A percentile compares a stretch with the other conserved stretches of the same genome.
phyloP scores from a whole-genome alignment of 2,888 invertebrate species.

The Lochmaea capreae region DNA sequence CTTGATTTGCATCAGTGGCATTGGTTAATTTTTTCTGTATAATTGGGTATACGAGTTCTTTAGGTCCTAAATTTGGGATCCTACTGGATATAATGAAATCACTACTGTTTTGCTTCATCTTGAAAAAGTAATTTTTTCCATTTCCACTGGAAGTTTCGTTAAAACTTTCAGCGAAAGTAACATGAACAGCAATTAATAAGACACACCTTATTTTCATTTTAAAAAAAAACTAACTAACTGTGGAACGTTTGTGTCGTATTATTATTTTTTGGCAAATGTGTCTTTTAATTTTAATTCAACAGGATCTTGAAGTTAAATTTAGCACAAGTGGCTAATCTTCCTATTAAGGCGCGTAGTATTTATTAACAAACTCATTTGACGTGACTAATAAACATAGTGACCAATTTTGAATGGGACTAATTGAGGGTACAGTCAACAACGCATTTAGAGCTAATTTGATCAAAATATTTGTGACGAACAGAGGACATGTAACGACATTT shows the following conservation, averaged over 20 bases:
- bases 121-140: slow-evolving; percentile 11
- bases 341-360: slow-evolving; percentile 1
- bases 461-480: background rate
- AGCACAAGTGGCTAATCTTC: slow-evolving; percentile 15
- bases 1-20: background rate
- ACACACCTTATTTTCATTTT: background rate
- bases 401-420: background rate
- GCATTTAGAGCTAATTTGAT: background rate
- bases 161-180: background rate
- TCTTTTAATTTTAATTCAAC: background rate
- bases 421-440: slow-evolving; percentile 7
- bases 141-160: background rate
- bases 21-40: slow-evolving; percentile 1
- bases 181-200: background rate
- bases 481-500: no score
- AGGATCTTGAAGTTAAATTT: slow-evolving; percentile 3
- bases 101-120: slow-evolving; percentile 15
- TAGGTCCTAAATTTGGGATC: background rate
- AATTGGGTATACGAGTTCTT: slow-evolving; percentile 4
- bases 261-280: slow-evolving; percentile 9
- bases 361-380: slow-evolving; percentile 11
- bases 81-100: slow-evolving; percentile 11
- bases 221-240: background rate
- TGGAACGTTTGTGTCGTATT: background rate
- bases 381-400: slow-evolving; percentile 1